Evolutionary conservation across 2,888 invertebrate species (phyloP).

Genomic region (Spisula subtruncata): DNA sequence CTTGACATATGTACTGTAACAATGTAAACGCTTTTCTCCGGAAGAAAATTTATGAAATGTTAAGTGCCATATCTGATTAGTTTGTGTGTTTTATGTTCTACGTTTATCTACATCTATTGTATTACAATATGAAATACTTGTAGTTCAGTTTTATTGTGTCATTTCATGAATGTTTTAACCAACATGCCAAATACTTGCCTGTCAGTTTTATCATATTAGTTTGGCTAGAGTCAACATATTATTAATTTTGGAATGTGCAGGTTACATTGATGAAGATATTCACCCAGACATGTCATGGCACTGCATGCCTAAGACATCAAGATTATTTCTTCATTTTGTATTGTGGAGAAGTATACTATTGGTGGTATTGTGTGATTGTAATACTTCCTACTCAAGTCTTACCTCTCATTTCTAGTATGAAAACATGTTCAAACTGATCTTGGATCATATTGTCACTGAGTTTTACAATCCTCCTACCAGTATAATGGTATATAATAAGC

Average conservation of each 20-base stretch:
- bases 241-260: conserved; percentile 19
- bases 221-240: too few species aligned
- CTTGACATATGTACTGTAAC: neutral
- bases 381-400: too few species aligned
- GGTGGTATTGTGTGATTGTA: too few species aligned
- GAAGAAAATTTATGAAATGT: neutral
- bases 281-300: neutral
- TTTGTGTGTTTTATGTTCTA: neutral
- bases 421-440: too few species aligned
- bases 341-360: too few species aligned
- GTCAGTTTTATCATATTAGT: neutral
- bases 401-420: too few species aligned
- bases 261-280: neutral
- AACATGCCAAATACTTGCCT: conserved; percentile 10
- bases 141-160: neutral
- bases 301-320: neutral
- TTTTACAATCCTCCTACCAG: neutral
- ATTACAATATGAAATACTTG: neutral
- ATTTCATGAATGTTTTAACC: neutral
- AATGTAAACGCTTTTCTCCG: neutral
- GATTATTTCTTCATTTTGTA: too few species aligned
- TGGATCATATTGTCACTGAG: too few species aligned
- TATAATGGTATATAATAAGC: neutral
- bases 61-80: neutral
- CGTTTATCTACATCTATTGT: neutral